Percentiles rank a stretch among this genome's conserved stretches.
These are phyloP conservation scores for Phytoseiulus persimilis DNA, from an alignment of 2,888 invertebrate species.

Conservation along the genomic window DNA sequence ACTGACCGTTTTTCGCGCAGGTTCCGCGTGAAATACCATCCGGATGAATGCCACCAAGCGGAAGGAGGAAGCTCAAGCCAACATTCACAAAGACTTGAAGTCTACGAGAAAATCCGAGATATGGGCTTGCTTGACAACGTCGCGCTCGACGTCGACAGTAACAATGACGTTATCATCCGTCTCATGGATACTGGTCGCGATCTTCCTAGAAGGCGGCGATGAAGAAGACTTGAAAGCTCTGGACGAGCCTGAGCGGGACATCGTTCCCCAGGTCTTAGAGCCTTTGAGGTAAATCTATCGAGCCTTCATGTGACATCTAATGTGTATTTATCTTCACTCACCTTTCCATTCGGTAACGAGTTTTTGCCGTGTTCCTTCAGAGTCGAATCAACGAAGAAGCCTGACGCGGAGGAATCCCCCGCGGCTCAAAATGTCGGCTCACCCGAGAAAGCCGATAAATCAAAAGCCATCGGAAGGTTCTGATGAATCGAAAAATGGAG, in stretches of 20 bases:
- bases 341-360: too few species aligned
- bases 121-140: constrained; percentile 65
- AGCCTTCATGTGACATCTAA: too few species aligned
- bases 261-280: constrained; percentile 36
- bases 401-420: constrained; percentile 42
- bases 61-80: constrained; percentile 72
- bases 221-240: constrained; percentile 72
- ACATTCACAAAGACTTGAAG: constrained; percentile 75
- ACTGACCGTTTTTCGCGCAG: constrained; percentile 54
- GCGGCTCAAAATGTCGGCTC: constrained; percentile 19
- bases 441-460: constrained; percentile 39
- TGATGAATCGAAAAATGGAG: constrained; percentile 55
- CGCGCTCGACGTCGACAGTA: constrained; percentile 73
- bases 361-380: too few species aligned
- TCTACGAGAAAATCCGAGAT: constrained; percentile 69
- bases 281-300: constrained; percentile 19
- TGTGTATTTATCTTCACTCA: too few species aligned
- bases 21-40: constrained; percentile 99
- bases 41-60: constrained; percentile 84
- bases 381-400: constrained; percentile 48
- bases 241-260: constrained; percentile 54
- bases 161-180: constrained; percentile 62
- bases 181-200: constrained; percentile 90
- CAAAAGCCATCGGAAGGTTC: constrained; percentile 53
- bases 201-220: constrained; percentile 76